Conservation (phyloP, 2,797 vertebrate genomes). For the Prunella strophiata region DNA sequence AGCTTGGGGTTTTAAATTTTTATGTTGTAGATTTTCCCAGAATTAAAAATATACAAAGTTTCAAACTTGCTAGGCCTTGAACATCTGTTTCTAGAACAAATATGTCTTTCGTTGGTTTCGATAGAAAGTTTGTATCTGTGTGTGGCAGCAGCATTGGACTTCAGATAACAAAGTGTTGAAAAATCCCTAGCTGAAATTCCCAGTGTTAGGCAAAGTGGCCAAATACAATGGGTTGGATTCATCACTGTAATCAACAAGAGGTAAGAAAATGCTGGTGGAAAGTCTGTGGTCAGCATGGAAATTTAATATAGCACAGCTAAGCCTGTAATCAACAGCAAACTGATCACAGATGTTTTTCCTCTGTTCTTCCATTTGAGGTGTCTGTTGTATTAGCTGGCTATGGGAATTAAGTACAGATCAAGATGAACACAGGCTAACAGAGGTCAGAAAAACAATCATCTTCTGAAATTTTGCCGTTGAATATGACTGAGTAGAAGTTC, state of each 20-base stretch:
- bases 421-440: neutral
- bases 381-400: neutral
- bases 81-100: neutral
- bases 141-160: neutral
- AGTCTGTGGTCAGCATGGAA: neutral
- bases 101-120: rapidly evolving
- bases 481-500: neutral
- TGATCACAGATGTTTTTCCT: neutral
- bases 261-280: neutral
- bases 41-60: neutral
- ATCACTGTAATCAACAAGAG: neutral
- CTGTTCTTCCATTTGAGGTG: neutral
- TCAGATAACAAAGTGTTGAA: neutral
- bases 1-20: neutral
- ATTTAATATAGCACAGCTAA: neutral
- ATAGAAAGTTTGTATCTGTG: neutral
- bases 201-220: neutral
- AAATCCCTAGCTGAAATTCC: neutral
- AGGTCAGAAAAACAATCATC: neutral
- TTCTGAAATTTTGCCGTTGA: neutral
- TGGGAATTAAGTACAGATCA: neutral
- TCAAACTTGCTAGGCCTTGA: neutral
- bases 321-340: neutral
- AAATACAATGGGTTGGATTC: neutral
- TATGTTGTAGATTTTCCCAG: neutral